Conservation (phyloP, 2,113 vertebrate genomes). For the Sylvilagus bachmani region DNA sequence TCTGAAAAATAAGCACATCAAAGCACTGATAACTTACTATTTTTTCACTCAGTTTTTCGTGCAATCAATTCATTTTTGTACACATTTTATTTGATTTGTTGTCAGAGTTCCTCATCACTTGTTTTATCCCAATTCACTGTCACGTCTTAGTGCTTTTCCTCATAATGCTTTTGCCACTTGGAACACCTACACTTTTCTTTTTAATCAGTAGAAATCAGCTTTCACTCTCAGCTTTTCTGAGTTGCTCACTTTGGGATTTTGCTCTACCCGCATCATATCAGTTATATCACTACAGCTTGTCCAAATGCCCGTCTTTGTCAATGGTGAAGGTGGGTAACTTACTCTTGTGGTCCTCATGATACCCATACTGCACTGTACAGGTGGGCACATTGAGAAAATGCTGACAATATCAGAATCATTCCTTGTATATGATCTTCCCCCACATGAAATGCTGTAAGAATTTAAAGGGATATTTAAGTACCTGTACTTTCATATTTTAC, state of each 20-base stretch:
- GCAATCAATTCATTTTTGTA: background rate
- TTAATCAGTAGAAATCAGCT: background rate
- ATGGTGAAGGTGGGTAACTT: accelerated
- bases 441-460: background rate
- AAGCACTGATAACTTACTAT: background rate
- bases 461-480: background rate
- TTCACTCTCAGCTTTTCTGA: background rate
- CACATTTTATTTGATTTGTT: background rate
- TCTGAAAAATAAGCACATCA: background rate
- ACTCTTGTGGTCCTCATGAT: background rate
- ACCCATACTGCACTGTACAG: background rate
- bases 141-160: background rate
- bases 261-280: accelerated
- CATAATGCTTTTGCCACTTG: background rate
- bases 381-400: background rate
- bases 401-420: background rate
- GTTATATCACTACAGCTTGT: background rate
- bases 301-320: background rate
- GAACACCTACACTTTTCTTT: background rate
- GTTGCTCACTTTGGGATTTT: background rate
- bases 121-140: background rate
- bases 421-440: background rate
- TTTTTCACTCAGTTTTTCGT: background rate
- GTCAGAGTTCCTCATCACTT: background rate
- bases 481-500: background rate